A percentile compares a stretch with the other conserved stretches of the same genome.
These are phyloP conservation scores for Abrostola triplasia DNA, from an alignment of 2,888 invertebrate species.

Conservation along the genomic window DNA sequence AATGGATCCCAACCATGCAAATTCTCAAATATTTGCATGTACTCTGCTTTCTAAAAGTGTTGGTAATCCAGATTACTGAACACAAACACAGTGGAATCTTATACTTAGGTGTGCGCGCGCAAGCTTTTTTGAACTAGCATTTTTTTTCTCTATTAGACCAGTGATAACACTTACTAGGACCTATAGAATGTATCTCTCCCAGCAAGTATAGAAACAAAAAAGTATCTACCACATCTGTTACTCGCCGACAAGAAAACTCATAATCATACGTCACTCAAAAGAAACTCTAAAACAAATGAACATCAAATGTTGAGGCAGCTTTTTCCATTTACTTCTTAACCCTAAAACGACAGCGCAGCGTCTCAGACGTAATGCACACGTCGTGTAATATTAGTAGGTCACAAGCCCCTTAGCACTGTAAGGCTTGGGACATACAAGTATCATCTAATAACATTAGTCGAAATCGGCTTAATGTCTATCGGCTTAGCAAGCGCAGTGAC, in stretches of 20 bases:
- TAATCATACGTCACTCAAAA: too few species aligned
- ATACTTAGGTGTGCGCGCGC: too few species aligned
- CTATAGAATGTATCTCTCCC: too few species aligned
- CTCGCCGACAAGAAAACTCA: too few species aligned
- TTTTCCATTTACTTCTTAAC: background rate
- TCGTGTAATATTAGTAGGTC: conserved; percentile 25
- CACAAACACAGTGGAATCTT: too few species aligned
- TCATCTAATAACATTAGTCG: conserved; percentile 48
- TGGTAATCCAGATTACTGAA: background rate
- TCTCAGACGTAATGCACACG: background rate
- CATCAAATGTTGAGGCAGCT: background rate
- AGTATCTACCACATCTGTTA: too few species aligned
- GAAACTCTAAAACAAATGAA: too few species aligned
- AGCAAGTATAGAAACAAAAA: too few species aligned
- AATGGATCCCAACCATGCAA: conserved; percentile 18
- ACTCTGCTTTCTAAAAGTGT: background rate
- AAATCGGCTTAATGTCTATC: conserved; percentile 48
- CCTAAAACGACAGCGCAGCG: background rate
- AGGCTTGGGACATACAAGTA: conserved; percentile 29
- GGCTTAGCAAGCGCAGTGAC: conserved; percentile 42
- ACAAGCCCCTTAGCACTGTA: conserved; percentile 43
- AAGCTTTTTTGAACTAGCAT: too few species aligned
- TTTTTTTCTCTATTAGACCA: too few species aligned
- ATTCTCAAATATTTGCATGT: conserved; percentile 2
- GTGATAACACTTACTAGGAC: too few species aligned